These are phyloP conservation scores for Meteorus cinctellus DNA, from an alignment of 2,888 invertebrate genomes.

Conservation along the genomic window DNA sequence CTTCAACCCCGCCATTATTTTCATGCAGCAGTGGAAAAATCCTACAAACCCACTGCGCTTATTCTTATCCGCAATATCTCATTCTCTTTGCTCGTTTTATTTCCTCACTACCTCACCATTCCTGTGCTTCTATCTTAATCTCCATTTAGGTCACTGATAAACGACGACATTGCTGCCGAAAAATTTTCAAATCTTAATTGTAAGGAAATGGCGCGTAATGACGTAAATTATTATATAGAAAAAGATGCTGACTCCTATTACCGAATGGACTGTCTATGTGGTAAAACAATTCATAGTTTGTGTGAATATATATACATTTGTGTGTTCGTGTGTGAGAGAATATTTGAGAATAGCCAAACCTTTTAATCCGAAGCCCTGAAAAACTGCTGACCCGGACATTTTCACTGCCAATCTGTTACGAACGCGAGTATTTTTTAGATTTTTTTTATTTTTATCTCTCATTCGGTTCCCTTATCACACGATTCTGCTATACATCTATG, in stretches of 20 bases:
- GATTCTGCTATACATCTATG: not conserved
- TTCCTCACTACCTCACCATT: not conserved
- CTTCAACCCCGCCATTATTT: not conserved
- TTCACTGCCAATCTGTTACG: conserved; percentile 67
- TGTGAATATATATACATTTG: not conserved
- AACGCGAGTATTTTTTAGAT: conserved; percentile 48
- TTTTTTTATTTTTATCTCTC: conserved; percentile 33
- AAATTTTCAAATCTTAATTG: conserved; percentile 67
- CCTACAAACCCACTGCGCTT: not conserved
- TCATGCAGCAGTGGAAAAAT: not conserved
- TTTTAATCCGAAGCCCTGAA: conserved; percentile 65
- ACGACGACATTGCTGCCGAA: conserved; percentile 42
- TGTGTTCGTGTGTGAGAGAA: not conserved
- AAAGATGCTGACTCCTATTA: conserved; percentile 71
- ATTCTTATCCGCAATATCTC: conserved; percentile 7
- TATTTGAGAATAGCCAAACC: conserved; percentile 52
- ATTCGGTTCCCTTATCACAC: conserved; percentile 16
- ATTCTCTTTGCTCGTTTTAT: not conserved
- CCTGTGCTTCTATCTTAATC: not conserved
- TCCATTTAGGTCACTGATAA: conserved; percentile 50
- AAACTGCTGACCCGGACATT: conserved; percentile 65
- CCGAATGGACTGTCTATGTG: conserved; percentile 41
- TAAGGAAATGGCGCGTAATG: conserved; percentile 67
- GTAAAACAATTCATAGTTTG: conserved; percentile 2
- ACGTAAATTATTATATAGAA: conserved; percentile 67